A percentile compares a stretch with the other conserved stretches of the same genome.
phyloP scores from a whole-genome alignment of 2,113 vertebrate species.

The Plecturocebus donacophilus region DNA sequence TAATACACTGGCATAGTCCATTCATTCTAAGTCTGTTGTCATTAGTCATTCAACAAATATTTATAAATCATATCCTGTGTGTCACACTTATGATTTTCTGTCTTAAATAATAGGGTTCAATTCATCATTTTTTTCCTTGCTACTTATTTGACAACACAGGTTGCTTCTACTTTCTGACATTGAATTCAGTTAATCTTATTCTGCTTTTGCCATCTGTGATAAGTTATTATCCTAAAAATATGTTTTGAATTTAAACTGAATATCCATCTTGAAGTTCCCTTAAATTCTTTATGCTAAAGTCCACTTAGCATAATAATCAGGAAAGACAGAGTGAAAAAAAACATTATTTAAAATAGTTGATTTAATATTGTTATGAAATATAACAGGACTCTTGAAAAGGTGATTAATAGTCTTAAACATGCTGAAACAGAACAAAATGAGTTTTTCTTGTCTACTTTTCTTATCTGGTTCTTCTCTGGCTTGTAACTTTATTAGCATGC shows the following conservation, averaged over 20 bases:
- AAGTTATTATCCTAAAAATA: not conserved
- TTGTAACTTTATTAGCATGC: not conserved
- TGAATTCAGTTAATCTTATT: slow-evolving; percentile 10
- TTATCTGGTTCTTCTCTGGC: not conserved
- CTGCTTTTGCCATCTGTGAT: not conserved
- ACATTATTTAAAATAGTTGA: not conserved
- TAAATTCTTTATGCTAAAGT: slow-evolving; percentile 27
- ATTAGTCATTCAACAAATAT: slow-evolving; percentile 32
- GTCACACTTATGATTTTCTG: not conserved
- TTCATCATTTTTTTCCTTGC: not conserved
- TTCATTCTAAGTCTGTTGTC: not conserved
- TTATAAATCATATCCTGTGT: not conserved
- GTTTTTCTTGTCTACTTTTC: not conserved
- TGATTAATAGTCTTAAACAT: slow-evolving; percentile 10
- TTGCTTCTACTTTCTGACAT: not conserved
- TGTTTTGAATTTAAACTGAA: slow-evolving; percentile 4
- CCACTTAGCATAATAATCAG: not conserved
- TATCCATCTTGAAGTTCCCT: not conserved
- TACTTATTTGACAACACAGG: not conserved
- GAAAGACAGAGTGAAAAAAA: not conserved
- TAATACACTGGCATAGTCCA: not conserved
- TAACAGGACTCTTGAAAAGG: not conserved
- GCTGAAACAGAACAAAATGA: slow-evolving; percentile 8
- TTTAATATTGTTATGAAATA: not conserved
- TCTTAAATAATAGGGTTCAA: not conserved